Base-by-base conservation (phyloP, 2,113 vertebrate genomes). In the Cariama cristata region DNA sequence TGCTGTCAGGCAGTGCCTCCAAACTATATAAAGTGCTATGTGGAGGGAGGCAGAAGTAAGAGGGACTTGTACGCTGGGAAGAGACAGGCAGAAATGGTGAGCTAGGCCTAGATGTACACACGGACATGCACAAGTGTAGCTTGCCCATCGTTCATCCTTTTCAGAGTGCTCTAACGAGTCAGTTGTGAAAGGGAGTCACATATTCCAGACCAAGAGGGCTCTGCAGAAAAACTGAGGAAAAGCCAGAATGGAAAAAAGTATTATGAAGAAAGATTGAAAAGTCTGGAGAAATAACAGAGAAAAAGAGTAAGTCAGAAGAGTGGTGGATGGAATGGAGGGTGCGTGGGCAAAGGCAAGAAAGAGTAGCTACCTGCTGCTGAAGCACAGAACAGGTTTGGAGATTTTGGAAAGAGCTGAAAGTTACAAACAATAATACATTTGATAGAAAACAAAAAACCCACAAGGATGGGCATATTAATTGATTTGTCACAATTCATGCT, bases 111-210 rank as follows among this genome's bases (percentile, higher is more conserved):
- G 30, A 9, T 14, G n/a, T 6, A 69, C 47, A 30, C 8, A 32
- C 1, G 2, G 35, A 23, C 33, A n/a, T 33, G 9, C 9, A 3
- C 2, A 20, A 16, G 44, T 0, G 13, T 12, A 58, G 21, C 30
- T 33, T 40, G 45, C 14, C 55, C 17, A 9, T 12, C 1, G 0
- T 23, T 42, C 62, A 12, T 7, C n/a, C 42, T 44, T 67, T 27
- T 21, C 49, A 16, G 18, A 49, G 20, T 10, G 22, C 52, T 77
- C 42, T 38, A 12, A 20, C 15, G 24, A 16, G 49, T 12, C 55
- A 53, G 27, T 8, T 63, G 24, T 58, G 62, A 56, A 50, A 69
- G 30, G 16, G 59, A 52, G 21, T 27, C 60, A 59, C n/a, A 14
- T 55, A 21, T 30, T 23, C 27, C 69, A 64, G n/a, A 32, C 32